Percentiles rank a stretch among this genome's conserved stretches.
phyloP scores from a whole-genome alignment of 2,113 vertebrate species.

The Siniperca knerii region DNA sequence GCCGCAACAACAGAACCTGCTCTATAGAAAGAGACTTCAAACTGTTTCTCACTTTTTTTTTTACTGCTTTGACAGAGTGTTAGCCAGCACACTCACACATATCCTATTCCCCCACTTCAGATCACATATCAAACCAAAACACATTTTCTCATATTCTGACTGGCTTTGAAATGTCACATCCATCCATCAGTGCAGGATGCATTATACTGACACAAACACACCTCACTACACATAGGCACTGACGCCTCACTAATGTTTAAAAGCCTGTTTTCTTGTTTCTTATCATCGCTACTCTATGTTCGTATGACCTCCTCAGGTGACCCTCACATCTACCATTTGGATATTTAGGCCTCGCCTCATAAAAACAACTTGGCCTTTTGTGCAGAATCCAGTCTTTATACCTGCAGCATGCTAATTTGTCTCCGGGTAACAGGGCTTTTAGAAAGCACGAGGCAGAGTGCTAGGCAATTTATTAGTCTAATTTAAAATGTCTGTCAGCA shows the following conservation, averaged over 20 bases:
- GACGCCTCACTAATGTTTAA: conserved; percentile 32
- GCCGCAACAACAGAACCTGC: conserved; percentile 54
- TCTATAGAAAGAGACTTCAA: conserved; percentile 63
- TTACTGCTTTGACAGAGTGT: conserved; percentile 49
- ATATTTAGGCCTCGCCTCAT: conserved; percentile 87
- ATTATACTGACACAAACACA: conserved; percentile 14
- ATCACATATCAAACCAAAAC: conserved; percentile 64
- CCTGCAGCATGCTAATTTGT: conserved; percentile 85
- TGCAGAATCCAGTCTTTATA: conserved; percentile 88
- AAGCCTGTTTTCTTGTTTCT: conserved; percentile 38
- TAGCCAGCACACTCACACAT: conserved; percentile 31
- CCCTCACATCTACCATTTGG: conserved; percentile 32
- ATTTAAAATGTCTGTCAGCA: conserved; percentile 82
- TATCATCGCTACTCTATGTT: conserved; percentile 24
- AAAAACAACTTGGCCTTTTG: conserved; percentile 87
- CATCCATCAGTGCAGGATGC: conserved; percentile 6
- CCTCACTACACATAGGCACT: neutral
- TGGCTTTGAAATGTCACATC: conserved; percentile 61
- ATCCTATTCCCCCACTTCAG: conserved; percentile 46
- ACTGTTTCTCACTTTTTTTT: conserved; percentile 47
- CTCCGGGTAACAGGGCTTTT: conserved; percentile 72
- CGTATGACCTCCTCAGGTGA: conserved; percentile 38
- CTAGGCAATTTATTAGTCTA: conserved; percentile 80
- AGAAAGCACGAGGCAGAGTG: conserved; percentile 67
- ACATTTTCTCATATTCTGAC: conserved; percentile 39